Evolutionary conservation across 2,113 vertebrate genomes (phyloP), one percentile per base, ranked within the genome.

Genomic region (Xenus cinereus): DNA sequence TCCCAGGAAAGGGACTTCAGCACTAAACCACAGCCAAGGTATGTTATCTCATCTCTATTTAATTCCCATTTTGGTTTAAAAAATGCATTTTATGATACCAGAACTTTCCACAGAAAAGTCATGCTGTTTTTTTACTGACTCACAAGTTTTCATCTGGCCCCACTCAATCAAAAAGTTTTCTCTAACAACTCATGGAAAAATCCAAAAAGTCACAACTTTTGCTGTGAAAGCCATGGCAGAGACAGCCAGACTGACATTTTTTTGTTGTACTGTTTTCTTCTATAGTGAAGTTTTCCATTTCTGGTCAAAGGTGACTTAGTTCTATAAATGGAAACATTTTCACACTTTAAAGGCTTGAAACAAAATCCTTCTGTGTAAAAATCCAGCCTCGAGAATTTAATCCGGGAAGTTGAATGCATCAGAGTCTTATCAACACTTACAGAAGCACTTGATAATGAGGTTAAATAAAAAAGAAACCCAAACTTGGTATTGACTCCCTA

Each of bases 301-400:
- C 91, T 94, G 81, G 67, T 85, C 75, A 96, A 93, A 92, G 91
- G 77, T 89, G 95, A 94, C 90, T 88, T 93, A 60, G 71, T 95
- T 57, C 94, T 93, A 95, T 85, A 96, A 95, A 95, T 1, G 4
- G 97, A 93, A 97, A 91, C 81, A 76, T 96, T 96, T 97, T 97
- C 94, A 95, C 95, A 96, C 96, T 82, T 96, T 11, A 92, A 84
- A 66, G 39, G 57, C 50, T 89, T 87, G 35, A 93, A 94, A 56
- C 48, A 93, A 92, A 80, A 88, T 51, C 79, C 48, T 57, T 93
- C 84, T 83, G 77, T 4, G 84, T 62, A 92, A 92, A 96, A 89
- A 89, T 73, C 28, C 8, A 18, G 51, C 79, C 69, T 80, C 22
- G 80, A 96, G 90, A 89, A 53, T 89, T 92, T 84, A 32, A 27